A percentile compares a stretch with the other conserved stretches of the same genome.
Evolutionary conservation across 2,888 invertebrate genomes (phyloP).

Genomic region (Eilema sororculum): DNA sequence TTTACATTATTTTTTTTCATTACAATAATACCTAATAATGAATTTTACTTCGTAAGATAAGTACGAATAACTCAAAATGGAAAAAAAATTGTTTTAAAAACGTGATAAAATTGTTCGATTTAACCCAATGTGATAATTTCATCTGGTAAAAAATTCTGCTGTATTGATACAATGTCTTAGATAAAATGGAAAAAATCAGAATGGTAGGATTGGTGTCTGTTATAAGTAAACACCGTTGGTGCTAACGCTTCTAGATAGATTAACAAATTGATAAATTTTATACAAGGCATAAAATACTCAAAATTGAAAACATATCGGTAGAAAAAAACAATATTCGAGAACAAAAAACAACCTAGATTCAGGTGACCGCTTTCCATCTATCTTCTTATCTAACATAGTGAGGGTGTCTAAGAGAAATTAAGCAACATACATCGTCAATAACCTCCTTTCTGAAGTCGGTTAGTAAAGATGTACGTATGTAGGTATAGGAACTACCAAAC

Average conservation of each 20-base stretch:
- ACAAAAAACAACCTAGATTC: no score
- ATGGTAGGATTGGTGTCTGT: conserved; percentile 37
- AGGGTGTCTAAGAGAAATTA: no score
- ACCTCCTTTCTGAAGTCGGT: no score
- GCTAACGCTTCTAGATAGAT: conserved; percentile 50
- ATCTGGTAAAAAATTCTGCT: neutral
- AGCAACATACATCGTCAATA: no score
- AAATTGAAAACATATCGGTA: neutral
- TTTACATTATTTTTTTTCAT: neutral
- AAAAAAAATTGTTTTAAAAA: no score
- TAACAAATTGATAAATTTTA: conserved; percentile 31
- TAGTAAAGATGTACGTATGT: no score
- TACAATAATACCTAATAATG: neutral
- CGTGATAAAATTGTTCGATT: neutral
- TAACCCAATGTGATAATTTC: neutral
- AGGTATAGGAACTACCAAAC: no score
- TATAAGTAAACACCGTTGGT: conserved; percentile 47
- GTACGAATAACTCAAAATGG: neutral
- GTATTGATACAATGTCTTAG: neutral
- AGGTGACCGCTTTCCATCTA: no score
- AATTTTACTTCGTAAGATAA: neutral
- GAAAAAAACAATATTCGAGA: neutral
- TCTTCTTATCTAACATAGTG: no score
- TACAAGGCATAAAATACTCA: conserved; percentile 1
- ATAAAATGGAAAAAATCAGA: neutral